phyloP scores from a whole-genome alignment of 2,888 invertebrate species.

The Stenichneumon culpator region DNA sequence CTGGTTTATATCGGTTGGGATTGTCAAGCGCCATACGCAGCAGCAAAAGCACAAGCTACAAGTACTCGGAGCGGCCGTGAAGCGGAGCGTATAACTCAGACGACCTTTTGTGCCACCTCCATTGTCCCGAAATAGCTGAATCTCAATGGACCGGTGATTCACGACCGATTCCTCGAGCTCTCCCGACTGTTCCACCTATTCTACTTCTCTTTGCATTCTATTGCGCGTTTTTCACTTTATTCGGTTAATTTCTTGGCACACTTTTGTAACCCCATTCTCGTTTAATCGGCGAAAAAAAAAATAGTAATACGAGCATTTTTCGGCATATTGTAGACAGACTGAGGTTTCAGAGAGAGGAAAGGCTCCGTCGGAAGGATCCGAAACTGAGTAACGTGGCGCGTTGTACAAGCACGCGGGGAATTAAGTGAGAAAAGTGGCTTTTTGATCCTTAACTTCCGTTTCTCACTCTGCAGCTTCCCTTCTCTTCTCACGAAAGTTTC shows the following conservation, averaged over 20 bases:
- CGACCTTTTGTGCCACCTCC: slow-evolving; percentile 43
- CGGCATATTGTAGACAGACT: background rate
- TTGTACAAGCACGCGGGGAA: slow-evolving; percentile 43
- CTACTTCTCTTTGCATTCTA: slow-evolving; percentile 25
- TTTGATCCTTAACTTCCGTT: slow-evolving; percentile 58
- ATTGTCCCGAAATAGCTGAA: slow-evolving; percentile 59
- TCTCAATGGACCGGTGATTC: slow-evolving; percentile 47
- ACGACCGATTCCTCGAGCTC: slow-evolving; percentile 27
- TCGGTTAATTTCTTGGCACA: background rate
- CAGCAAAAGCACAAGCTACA: slow-evolving; percentile 6
- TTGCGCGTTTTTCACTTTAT: background rate
- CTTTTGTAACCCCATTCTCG: background rate
- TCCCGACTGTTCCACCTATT: background rate
- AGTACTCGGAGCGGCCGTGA: slow-evolving; percentile 18
- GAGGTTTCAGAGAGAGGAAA: slow-evolving; percentile 1
- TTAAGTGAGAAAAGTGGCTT: slow-evolving; percentile 64
- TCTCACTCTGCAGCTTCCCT: slow-evolving; percentile 14
- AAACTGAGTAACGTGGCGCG: slow-evolving; percentile 5
- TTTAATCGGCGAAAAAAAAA: background rate
- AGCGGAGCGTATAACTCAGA: slow-evolving; percentile 18
- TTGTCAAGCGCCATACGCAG: background rate
- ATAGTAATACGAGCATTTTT: background rate
- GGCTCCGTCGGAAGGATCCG: slow-evolving; percentile 19
- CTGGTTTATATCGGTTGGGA: background rate
- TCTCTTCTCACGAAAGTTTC: slow-evolving; percentile 48